Evolutionary conservation across 2,888 invertebrate species (phyloP), one percentile per base, ranked within the genome.

Genomic region (Synergus gifuensis): DNA sequence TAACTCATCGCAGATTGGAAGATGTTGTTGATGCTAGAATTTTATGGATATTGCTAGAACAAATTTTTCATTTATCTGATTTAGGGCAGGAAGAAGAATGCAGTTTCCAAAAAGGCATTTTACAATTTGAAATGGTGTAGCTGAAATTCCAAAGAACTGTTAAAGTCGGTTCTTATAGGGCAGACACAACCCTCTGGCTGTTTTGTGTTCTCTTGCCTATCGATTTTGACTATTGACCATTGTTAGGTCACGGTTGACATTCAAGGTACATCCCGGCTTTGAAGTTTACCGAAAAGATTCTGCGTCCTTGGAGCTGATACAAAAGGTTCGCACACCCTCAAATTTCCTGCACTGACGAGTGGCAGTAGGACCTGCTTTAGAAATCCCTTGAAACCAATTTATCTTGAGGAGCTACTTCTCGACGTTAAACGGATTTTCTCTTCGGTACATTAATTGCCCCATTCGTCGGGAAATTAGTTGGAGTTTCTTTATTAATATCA

Each of bases 371-470:
- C 86, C 86, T 86, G 88, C 90, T 88, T 90, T 90, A 88, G 87
- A 90, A 91, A 91, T 89, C 84, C 85, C 85, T 86, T 86, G 87
- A 88, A 88, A 89, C 86, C 89, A 90, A 90, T 90, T 90, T 91
- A 90, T 90, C 90, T 89, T 87, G 87, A 88, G 88, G 86, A 88
- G 86, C 83, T 80, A n/a, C 67, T 82, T 83, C 82, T 83, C 84
- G 84, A 86, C 86, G 85, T 87, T 90, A 90, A 90, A 90, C 89
- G 90, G 90, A 90, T 90, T 90, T 90, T 84, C 85, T 81, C 83
- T 85, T 77, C 84, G 82, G 82, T 54, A 85, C 84, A 88, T 87
- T 88, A 87, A 86, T 84, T 85, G 86, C 87, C 89, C 88, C 87
- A 90, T 89, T 86, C 88, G 85, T 85, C 85, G 88, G 85, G 86